Percentiles rank a stretch among this genome's conserved stretches.
phyloP scores from a whole-genome alignment of 1,140 invertebrate genomes.

The Tribolium madens region DNA sequence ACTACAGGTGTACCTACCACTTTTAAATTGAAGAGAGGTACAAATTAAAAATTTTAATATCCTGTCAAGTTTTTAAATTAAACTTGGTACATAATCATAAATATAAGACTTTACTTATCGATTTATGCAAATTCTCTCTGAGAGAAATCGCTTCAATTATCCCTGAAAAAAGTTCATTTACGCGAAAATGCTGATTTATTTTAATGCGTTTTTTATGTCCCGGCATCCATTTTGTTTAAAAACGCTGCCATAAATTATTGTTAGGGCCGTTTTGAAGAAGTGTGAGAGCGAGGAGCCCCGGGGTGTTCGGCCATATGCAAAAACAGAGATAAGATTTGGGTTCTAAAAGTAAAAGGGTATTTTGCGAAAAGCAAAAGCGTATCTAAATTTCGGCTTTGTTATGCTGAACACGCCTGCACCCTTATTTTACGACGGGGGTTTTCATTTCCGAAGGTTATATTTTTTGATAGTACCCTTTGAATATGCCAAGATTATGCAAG shows the following conservation, averaged over 20 bases:
- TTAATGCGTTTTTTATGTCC: not conserved
- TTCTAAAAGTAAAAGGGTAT: constrained; percentile 60
- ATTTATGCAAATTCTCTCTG: constrained; percentile 4
- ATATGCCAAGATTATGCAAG: constrained; percentile 59
- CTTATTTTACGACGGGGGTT: constrained; percentile 60
- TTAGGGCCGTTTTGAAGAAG: not conserved
- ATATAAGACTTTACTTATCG: constrained; percentile 19
- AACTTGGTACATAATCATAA: not conserved
- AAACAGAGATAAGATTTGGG: constrained; percentile 42
- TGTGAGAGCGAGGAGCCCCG: not conserved
- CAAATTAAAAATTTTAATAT: not conserved
- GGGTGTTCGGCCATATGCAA: constrained; percentile 20
- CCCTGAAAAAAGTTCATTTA: not conserved
- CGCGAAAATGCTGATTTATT: not conserved
- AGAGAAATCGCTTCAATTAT: constrained; percentile 1
- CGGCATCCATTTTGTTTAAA: constrained; percentile 4
- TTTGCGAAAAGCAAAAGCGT: constrained; percentile 62
- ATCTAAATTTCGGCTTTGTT: constrained; percentile 60
- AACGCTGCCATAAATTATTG: constrained; percentile 5
- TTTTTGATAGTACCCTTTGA: constrained; percentile 59
- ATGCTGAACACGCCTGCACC: constrained; percentile 55
- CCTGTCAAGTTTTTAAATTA: not conserved
- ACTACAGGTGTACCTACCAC: too few species aligned
- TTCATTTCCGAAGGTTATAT: constrained; percentile 64
- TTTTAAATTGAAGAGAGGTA: not conserved